Percentiles rank a stretch among this genome's conserved stretches.
Conservation (phyloP, 2,113 vertebrate genomes). For the Morone chrysops region DNA sequence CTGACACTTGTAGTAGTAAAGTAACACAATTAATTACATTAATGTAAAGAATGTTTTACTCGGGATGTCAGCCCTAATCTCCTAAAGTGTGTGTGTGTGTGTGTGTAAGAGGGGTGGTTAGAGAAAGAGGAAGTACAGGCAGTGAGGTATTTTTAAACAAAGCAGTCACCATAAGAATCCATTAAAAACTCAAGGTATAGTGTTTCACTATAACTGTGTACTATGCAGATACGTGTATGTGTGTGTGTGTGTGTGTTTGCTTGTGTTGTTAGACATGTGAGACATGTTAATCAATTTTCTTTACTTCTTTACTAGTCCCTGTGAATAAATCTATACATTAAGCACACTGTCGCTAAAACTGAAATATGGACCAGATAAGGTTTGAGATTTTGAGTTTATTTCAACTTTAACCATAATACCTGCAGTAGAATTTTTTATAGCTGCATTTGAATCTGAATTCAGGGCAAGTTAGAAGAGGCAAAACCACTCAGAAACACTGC, state of each 20-base stretch:
- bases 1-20: not conserved
- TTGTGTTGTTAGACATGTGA: conserved; percentile 7
- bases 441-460: conserved; percentile 39
- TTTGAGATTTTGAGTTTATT: conserved; percentile 6
- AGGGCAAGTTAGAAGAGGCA: conserved; percentile 28
- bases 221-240: conserved; percentile 1
- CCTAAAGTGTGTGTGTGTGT: not conserved
- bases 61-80: conserved; percentile 8
- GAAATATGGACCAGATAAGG: not conserved
- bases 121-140: conserved; percentile 15
- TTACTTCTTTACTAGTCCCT: not conserved
- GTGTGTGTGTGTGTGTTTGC: not conserved
- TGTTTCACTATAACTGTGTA: conserved; percentile 21
- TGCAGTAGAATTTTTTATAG: conserved; percentile 2
- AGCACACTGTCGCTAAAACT: not conserved
- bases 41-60: conserved; percentile 1
- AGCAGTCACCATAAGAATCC: conserved; percentile 24
- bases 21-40: not conserved
- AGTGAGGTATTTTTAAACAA: conserved; percentile 34
- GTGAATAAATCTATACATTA: conserved; percentile 19
- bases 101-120: not conserved
- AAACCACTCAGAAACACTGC: conserved; percentile 11
- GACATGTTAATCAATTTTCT: conserved; percentile 33
- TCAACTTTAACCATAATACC: conserved; percentile 18
- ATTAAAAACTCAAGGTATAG: conserved; percentile 8